Evolutionary conservation across 2,888 invertebrate genomes (phyloP).

Genomic region (Tachystola acroxantha): DNA sequence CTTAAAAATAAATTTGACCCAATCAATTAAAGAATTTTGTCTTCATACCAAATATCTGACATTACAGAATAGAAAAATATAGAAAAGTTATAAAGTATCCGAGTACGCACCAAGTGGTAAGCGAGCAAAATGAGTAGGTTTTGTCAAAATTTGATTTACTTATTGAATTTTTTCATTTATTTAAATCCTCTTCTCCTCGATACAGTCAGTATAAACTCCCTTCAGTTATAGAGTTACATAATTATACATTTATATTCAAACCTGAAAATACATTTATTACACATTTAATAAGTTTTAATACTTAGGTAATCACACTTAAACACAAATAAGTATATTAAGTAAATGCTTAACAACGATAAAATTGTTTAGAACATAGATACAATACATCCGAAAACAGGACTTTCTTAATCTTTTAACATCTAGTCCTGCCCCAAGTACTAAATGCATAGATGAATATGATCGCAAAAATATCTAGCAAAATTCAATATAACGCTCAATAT

Average conservation of each 20-base stretch:
- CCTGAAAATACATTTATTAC: conserved; percentile 38
- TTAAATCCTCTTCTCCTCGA: no score
- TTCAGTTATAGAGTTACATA: no score
- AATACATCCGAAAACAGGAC: conserved; percentile 34
- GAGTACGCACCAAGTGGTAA: no score
- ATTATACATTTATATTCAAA: conserved; percentile 15
- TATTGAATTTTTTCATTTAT: no score
- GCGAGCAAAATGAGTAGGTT: no score
- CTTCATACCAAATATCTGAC: no score
- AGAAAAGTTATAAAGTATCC: no score
- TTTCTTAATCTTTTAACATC: conserved; percentile 32
- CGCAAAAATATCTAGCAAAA: conserved; percentile 54
- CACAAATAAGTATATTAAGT: conserved; percentile 45
- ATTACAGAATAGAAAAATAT: no score
- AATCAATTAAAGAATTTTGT: no score
- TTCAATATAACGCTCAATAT: conserved; percentile 51
- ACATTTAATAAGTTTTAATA: conserved; percentile 38
- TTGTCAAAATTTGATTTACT: no score
- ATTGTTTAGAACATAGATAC: conserved; percentile 42
- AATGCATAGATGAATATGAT: conserved; percentile 38
- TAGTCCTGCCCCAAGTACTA: conserved; percentile 42
- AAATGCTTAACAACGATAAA: conserved; percentile 66
- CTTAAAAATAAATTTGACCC: no score
- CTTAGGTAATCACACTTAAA: conserved; percentile 50
- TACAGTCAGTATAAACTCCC: no score